Conservation (phyloP, 2,888 invertebrate species). For the Drosophila paramelanica region DNA sequence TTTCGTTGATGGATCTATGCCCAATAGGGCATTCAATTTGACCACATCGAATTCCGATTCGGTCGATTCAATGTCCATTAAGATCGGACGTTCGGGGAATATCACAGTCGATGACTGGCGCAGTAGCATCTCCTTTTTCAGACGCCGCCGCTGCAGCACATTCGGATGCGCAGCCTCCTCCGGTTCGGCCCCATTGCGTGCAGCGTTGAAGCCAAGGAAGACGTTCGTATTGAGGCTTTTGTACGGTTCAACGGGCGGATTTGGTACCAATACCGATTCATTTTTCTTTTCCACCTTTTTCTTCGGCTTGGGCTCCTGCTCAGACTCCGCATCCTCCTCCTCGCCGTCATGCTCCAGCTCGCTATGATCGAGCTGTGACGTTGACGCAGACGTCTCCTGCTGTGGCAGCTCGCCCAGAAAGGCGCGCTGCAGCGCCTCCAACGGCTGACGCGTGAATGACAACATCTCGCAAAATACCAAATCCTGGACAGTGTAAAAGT, state of each 20-base stretch:
- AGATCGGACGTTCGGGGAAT: background rate
- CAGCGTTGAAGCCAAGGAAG: conserved; percentile 33
- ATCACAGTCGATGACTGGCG: background rate
- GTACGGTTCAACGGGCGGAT: conserved; percentile 10
- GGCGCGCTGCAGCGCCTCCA: conserved; percentile 21
- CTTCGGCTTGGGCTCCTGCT: background rate
- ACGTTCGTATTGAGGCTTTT: conserved; percentile 1
- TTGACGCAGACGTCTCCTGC: background rate
- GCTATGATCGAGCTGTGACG: rapidly evolving
- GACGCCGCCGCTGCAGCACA: conserved; percentile 13
- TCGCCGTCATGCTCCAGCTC: background rate
- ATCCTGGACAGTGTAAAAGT: conserved; percentile 97
- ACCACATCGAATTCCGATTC: background rate
- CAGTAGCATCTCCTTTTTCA: rapidly evolving
- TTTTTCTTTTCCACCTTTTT: background rate
- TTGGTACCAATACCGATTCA: rapidly evolving
- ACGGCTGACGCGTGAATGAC: conserved; percentile 87
- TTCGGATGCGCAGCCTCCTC: rapidly evolving
- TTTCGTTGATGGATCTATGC: background rate
- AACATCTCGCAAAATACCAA: conserved; percentile 96
- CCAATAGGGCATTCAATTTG: background rate
- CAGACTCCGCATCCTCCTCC: background rate
- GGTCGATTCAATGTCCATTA: background rate
- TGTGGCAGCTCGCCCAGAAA: conserved; percentile 14
- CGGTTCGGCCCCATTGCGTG: rapidly evolving